Conservation (phyloP, 35 echinoderm and acorn worm species). For the Hemicentrotus pulcherrimus region DNA sequence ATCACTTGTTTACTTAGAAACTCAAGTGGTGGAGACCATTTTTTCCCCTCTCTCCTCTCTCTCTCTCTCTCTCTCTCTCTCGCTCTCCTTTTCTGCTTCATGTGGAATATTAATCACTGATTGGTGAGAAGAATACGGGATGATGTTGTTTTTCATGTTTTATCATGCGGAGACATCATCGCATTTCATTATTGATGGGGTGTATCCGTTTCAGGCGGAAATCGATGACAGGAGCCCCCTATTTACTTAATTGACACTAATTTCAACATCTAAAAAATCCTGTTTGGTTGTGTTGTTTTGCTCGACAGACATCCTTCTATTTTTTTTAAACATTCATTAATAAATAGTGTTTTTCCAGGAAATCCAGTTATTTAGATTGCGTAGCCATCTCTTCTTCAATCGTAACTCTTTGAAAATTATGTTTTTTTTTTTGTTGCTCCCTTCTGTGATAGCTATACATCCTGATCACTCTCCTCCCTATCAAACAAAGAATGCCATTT, state of each 20-base stretch:
- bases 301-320: not conserved
- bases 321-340: too few relatives aligned
- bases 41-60: not conserved
- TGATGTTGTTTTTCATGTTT: conserved; percentile 17
- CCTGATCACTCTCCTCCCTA: not conserved
- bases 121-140: conserved; percentile 17
- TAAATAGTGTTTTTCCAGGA: not conserved
- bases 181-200: not conserved
- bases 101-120: not conserved
- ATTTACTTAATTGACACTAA: not conserved
- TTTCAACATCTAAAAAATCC: not conserved
- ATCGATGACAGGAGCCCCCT: not conserved
- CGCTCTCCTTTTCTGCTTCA: not conserved
- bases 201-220: conserved; percentile 11
- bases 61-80: not conserved
- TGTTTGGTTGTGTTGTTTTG: not conserved
- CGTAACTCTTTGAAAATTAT: too few relatives aligned
- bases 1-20: conserved; percentile 23
- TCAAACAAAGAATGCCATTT: not conserved
- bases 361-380: not conserved
- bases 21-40: not conserved
- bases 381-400: not conserved
- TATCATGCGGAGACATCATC: not conserved
- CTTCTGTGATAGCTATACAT: not conserved
- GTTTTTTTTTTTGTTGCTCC: not conserved